phyloP scores from a whole-genome alignment of 2,888 invertebrate genomes.

The Rhaphigaster nebulosa region DNA sequence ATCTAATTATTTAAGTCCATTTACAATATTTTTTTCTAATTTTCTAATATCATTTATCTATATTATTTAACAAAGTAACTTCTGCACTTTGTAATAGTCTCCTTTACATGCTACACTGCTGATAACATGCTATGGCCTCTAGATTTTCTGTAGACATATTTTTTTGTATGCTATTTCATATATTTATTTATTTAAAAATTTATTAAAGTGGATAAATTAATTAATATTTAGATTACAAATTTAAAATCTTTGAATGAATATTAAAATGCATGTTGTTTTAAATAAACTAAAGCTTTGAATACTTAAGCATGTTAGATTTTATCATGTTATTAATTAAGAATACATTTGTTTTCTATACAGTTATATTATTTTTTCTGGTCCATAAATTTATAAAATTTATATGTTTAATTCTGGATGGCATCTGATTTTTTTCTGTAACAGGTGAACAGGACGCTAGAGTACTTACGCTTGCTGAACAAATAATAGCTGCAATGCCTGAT shows the following conservation, averaged over 20 bases:
- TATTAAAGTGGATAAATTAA: not conserved
- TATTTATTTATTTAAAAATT: conserved; percentile 29
- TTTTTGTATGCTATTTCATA: conserved; percentile 49
- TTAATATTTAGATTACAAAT: conserved; percentile 9
- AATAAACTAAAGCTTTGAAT: conserved; percentile 20
- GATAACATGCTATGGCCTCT: conserved; percentile 53
- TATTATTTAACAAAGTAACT: not conserved
- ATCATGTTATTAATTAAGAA: conserved; percentile 22
- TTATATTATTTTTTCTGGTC: not conserved
- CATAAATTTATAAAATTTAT: not conserved
- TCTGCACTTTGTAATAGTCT: conserved; percentile 52
- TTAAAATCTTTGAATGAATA: conserved; percentile 51
- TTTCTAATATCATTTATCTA: not conserved
- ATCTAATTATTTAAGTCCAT: not conserved
- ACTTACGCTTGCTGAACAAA: conserved; percentile 94
- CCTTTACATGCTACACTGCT: conserved; percentile 54
- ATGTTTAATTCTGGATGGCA: not conserved
- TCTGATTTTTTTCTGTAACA: conserved; percentile 70
- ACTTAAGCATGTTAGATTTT: conserved; percentile 50
- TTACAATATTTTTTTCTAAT: not conserved
- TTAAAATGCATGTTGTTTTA: conserved; percentile 7
- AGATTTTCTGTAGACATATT: conserved; percentile 53
- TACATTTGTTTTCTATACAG: not conserved
- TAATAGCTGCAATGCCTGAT: conserved; percentile 98
- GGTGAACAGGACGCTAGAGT: conserved; percentile 94